Evolutionary conservation across 1,140 invertebrate genomes (phyloP).

Genomic region (Aphelenchoides fujianensis): DNA sequence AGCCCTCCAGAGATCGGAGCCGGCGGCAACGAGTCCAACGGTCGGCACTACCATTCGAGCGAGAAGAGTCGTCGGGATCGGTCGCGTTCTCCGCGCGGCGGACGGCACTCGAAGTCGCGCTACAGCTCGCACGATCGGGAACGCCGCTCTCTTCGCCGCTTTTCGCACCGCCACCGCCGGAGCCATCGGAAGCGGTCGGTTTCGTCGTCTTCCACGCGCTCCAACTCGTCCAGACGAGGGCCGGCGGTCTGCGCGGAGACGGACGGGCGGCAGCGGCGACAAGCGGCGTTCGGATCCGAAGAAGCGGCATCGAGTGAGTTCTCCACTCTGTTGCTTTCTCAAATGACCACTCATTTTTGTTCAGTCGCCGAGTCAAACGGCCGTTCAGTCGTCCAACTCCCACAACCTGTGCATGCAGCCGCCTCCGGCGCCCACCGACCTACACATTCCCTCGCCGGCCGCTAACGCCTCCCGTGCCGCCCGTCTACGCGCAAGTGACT

Average conservation of each 20-base stretch:
- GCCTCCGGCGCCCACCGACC: background rate
- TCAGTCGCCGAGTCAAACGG: background rate
- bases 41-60: background rate
- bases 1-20: background rate
- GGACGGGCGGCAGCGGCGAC: background rate
- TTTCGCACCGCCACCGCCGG: background rate
- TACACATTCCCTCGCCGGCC: background rate
- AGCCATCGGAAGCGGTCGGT: conserved; percentile 5
- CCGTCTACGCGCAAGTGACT: too few relatives aligned
- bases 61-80: background rate
- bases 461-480: background rate
- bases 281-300: background rate
- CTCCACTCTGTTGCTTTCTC: background rate
- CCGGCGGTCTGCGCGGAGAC: background rate
- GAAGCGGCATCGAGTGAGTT: background rate
- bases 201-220: background rate
- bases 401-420: conserved; percentile 6
- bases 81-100: background rate
- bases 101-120: background rate
- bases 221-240: background rate
- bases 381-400: background rate
- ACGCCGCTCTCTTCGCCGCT: background rate
- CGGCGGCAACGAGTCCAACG: background rate
- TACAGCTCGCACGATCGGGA: background rate
- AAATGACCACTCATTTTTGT: background rate